Percentiles rank a stretch among this genome's conserved stretches.
Conservation (phyloP, 2,797 vertebrate genomes). For the Acrocephalus scirpaceus region DNA sequence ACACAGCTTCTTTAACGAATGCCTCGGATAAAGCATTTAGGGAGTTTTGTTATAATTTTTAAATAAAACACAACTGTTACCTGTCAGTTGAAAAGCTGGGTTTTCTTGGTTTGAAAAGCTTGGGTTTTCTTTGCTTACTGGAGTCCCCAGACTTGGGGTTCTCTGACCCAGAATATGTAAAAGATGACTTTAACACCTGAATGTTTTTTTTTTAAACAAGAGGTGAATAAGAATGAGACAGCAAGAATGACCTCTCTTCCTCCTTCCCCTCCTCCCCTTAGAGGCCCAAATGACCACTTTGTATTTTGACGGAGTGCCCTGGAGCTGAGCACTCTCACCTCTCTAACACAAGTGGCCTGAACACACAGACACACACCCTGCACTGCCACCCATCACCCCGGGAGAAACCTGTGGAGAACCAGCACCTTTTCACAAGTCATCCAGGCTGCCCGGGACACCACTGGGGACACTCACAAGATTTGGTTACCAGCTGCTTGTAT, state of each 20-base stretch:
- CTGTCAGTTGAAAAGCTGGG: neutral
- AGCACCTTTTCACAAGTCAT: neutral
- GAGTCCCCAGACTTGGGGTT: neutral
- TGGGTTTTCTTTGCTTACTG: neutral
- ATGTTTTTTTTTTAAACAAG: neutral
- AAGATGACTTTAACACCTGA: neutral
- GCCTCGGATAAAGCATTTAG: constrained; percentile 33
- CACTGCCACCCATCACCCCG: accelerated
- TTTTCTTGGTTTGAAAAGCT: neutral
- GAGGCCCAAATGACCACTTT: neutral
- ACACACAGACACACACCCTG: neutral
- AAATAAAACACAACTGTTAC: neutral
- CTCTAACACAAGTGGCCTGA: neutral
- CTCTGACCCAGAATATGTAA: neutral
- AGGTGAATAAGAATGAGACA: neutral
- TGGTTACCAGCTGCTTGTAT: neutral
- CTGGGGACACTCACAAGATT: neutral
- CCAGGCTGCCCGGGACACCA: neutral
- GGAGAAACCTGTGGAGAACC: neutral
- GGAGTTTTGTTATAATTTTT: neutral
- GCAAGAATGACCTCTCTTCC: neutral
- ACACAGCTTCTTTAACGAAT: constrained; percentile 25
- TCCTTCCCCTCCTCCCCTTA: neutral
- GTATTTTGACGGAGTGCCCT: neutral
- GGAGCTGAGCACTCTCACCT: neutral